Evolutionary conservation across 2,113 vertebrate genomes (phyloP), one percentile per base, ranked within the genome.

Genomic region (Pseudorhombus dupliciocellatus): DNA sequence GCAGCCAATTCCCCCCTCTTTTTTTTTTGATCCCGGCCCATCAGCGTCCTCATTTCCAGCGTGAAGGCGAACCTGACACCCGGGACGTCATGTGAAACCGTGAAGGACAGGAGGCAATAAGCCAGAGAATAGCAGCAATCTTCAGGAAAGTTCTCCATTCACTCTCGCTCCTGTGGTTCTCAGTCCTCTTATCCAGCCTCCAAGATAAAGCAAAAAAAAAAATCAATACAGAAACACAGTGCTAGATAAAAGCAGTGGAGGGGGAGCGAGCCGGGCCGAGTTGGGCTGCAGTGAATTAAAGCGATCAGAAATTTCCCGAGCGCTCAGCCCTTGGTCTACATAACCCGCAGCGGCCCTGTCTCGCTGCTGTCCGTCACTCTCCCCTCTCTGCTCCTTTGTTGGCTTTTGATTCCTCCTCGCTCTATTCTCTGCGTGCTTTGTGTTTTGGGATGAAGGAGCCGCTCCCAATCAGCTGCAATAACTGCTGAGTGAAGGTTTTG

Each of bases 41-140:
- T 94, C 94, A 91, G 92, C 94, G 94, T 92, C 92, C 87, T 93
- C 83, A 92, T 94, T 95, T 94, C 89, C 92, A 94, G 94, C 94
- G 87, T 88, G 92, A 87, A 94, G 84, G 94, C 93, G 88, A 92
- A 86, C 87, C 94, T 96, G 96, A 96, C 93, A 95, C 89, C 84
- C 79, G 93, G 87, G 94, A 94, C 94, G 87, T 96, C 96, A 95
- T 93, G 94, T 92, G 94, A 96, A 95, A 94, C 95, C 90, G 89
- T 94, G 94, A 94, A 94, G 93, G 96, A 97, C 96, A 96, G 95
- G 93, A 95, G 93, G 95, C 95, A 96, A 96, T 98, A 96, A 96
- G 93, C 92, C 86, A 85, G 92, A 94, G 95, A 95, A 95, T 90
- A 94, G 95, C 95, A 91, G 94, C 96, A 95, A 96, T 97, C 95